Percentiles rank a stretch among this genome's conserved stretches.
phyloP scores from a whole-genome alignment of 2,888 invertebrate species.

The Listrodromus nycthemerus region DNA sequence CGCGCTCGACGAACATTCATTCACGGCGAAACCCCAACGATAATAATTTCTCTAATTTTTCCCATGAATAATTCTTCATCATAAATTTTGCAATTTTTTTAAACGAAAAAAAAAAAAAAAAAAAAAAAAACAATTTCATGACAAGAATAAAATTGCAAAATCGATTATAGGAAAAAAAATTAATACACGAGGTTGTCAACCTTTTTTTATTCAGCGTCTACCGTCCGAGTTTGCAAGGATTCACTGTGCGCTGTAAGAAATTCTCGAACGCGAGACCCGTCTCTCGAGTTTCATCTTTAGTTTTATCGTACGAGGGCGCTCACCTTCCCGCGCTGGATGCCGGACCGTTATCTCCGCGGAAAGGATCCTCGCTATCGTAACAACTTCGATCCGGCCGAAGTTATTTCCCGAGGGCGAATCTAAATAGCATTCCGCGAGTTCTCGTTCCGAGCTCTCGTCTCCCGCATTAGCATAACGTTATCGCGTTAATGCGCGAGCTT shows the following conservation, averaged over 20 bases:
- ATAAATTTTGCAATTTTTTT: no score
- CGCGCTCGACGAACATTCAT: no score
- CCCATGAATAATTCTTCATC: no score
- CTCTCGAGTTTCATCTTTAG: background rate
- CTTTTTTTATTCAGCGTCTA: no score
- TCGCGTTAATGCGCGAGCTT: conserved; percentile 42
- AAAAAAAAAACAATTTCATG: no score
- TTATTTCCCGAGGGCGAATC: conserved; percentile 8
- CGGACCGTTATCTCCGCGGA: background rate
- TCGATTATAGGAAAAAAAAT: no score
- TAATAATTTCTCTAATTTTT: no score
- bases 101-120: no score
- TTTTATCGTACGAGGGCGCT: background rate
- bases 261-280: background rate
- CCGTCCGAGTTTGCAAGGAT: no score
- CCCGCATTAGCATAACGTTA: conserved; percentile 34
- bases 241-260: background rate
- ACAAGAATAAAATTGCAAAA: no score
- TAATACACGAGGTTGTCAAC: no score
- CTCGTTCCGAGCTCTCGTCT: background rate
- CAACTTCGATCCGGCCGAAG: background rate
- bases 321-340: background rate
- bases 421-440: conserved; percentile 31
- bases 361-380: conserved; percentile 12
- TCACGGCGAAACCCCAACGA: no score